A percentile compares a stretch with the other conserved stretches of the same genome.
Evolutionary conservation across 2,797 vertebrate genomes (phyloP).

Genomic region (Rhinoraja longicauda): DNA sequence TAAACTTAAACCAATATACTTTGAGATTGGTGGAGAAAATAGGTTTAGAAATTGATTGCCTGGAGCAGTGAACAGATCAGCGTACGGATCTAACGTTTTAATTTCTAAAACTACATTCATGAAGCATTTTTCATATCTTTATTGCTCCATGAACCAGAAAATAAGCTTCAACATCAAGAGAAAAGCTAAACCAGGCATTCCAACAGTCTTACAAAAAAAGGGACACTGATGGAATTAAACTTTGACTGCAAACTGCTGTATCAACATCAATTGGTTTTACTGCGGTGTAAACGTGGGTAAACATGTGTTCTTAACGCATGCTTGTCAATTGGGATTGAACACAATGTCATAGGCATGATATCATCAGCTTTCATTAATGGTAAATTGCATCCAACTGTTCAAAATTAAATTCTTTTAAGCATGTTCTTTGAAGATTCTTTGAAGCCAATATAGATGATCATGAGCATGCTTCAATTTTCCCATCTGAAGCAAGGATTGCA

Average conservation of each 20-base stretch:
- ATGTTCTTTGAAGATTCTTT: conserved; percentile 27
- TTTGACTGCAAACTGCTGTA: conserved; percentile 32
- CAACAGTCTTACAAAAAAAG: background rate
- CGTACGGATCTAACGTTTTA: background rate
- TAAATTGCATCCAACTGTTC: conserved; percentile 33
- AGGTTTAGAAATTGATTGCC: background rate
- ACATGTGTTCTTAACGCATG: conserved; percentile 3
- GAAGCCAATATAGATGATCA: conserved; percentile 23
- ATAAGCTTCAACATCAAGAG: background rate
- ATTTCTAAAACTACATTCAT: background rate
- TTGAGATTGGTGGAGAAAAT: background rate
- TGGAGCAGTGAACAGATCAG: background rate
- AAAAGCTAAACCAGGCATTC: background rate
- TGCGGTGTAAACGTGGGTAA: conserved; percentile 12
- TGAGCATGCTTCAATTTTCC: conserved; percentile 10
- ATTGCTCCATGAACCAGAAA: conserved; percentile 18
- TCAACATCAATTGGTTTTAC: conserved; percentile 32
- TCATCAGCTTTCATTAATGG: conserved; percentile 31
- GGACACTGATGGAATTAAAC: background rate
- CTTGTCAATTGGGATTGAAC: conserved; percentile 31
- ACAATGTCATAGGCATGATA: conserved; percentile 36
- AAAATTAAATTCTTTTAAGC: conserved; percentile 28
- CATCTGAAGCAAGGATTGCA: conserved; percentile 1
- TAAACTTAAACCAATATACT: conserved; percentile 3
- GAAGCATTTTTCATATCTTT: background rate